Base-by-base conservation (phyloP, 2,888 invertebrate species). In the Monoplex corrugatus region DNA sequence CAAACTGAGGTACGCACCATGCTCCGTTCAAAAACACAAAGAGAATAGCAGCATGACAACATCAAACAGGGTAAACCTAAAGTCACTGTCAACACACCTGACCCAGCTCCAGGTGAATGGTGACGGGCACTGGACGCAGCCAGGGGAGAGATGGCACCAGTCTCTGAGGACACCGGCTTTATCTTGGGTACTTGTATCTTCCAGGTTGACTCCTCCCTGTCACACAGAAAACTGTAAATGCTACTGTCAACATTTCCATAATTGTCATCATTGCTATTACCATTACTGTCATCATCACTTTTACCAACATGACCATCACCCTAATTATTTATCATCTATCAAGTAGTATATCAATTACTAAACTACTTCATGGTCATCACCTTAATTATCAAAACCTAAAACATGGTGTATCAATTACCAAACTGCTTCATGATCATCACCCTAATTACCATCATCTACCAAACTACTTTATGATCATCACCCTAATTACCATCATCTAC, bases 111-210 rank as follows among this genome's bases (percentile, higher is more conserved):
- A n/a, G n/a, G n/a, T n/a, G 75, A 2, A 13, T 38, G 75, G 16
- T 19, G 35, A 75, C 38, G n/a, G 38, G 78, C 2, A 57, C 50
- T 35, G 35, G 57, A 35, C 1, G 19, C 63, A 87, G 78, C 16
- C 75, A 87, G 63, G 68, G 89, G 43, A 89, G 89, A 82, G 40
- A 45, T 40, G 89, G 90, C 23, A 91, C 50, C 86, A 10, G 40
- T 10, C 40, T 80, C 40, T 86, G 85, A 89, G 63, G 19, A 86
- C n/a, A 35, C 50, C n/a, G 1, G 44, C 32, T 13, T 86, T 28
- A 40, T 86, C 75, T 75, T 89, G 88, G 35, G 92, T 91, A 40
- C 86, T 6, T 40, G 78, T 2, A 89, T 84, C 23, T 78, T 23
- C 80, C 84, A 85, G 10, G 38, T 45, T 0, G 50, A 6, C 23